Base-by-base conservation (phyloP, 2,888 invertebrate genomes). In the Epinotia bilunana region DNA sequence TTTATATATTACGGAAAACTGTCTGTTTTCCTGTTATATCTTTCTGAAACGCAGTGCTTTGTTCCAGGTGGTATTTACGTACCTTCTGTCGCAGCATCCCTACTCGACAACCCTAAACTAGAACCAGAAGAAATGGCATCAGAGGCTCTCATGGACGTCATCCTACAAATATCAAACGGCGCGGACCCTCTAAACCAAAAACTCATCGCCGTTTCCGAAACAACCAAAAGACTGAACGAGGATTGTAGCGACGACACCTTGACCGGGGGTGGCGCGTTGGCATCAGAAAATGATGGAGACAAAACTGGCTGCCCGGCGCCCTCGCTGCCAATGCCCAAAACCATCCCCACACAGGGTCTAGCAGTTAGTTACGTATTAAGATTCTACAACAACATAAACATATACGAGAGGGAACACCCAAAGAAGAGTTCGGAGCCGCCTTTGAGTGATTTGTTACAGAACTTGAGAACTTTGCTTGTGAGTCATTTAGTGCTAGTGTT, bases 391-490 rank as follows among this genome's bases (percentile, higher is more conserved):
- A 95, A 97, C 81, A 96, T 97, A 18, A 95, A 96, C 55, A 86
- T 95, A 0, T 97, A 97, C 86, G 97, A 97, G 87, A 92, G 97
- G 80, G 96, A 96, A 84, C 95, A 97, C 85, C 96, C 97, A 23
- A 97, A 97, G 93, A 95, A 96, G 85, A 96, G 96, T 80, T 97
- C 96, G 77, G 95, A 96, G 79, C 96, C 96, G 2, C 97, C 97
- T 7, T 87, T 97, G 77, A 96, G 96, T 83, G 96, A 96, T 79
- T 90, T 97, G 65, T 88, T 98, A 72, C 91, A 93, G 77, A 94
- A 90, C 83, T 84, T 95, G 79, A 91, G 95, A 78, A 94, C 94
- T 73, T 93, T 95, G 83, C 85, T 95, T 60, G 92, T 94, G 79
- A 90, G 92, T 81, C 87, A 94, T 91, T 80, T 96, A 95, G 90